Evolutionary conservation across 2,113 vertebrate genomes (phyloP), one percentile per base, ranked within the genome.

Genomic region (Oncorhynchus masou): DNA sequence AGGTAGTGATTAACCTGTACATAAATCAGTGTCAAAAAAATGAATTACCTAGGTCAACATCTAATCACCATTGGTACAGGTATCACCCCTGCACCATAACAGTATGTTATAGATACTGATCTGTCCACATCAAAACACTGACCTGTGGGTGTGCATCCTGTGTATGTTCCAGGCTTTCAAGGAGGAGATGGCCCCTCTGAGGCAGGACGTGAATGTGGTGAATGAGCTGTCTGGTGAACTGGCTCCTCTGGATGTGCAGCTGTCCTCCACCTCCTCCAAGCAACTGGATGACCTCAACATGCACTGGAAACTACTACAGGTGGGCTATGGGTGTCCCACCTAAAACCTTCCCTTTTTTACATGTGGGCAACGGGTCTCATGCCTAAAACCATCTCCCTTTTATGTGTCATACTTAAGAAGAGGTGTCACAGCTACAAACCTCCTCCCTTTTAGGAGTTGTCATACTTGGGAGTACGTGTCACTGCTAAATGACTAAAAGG

Each of bases 201-300:
- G 94, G 80, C 88, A 96, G 80, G 97, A 99, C 81, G 94, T 99
- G 48, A 91, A 93, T 84, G 79, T 91, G 15, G 92, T 99, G 87
- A 99, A 99, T 81, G 96, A 97, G 85, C 91, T 98, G 78, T 95
- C 94, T 22, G 95, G 94, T 71, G 96, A 98, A 51, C 92, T 99
- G 49, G 94, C 95, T 6, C 95, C 96, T 0, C 91, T 98, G 87
- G 96, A 98, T 79, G 94, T 98, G 76, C 96, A 96, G 87, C 94
- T 96, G 9, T 98, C 98, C 25, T 90, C 96, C 79, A 97, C 95
- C 68, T 95, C 95, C 88, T 95, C 94, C 84, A 94, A 94, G 79
- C 96, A 99, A 68, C 92, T 98, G 57, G 98, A 99, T 90, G 96
- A 97, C 87, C 95, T 99, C 77, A 98, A 98, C 86, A 96, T 97